These are phyloP conservation scores for Lophius americanus DNA, from an alignment of 2,797 vertebrate species.

Conservation along the genomic window DNA sequence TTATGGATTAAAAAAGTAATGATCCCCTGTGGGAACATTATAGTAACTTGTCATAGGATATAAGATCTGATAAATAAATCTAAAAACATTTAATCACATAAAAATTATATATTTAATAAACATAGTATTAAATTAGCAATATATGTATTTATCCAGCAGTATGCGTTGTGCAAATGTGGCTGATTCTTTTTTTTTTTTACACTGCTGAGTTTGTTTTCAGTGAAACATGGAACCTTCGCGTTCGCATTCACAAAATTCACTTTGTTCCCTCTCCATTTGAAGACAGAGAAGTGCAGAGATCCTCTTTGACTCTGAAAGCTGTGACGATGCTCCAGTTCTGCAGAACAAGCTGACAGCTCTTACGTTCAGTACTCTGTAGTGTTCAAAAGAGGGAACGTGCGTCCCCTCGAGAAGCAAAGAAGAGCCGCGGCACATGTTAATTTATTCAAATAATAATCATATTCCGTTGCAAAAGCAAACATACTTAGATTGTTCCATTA, in stretches of 20 bases:
- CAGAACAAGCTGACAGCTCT: constrained; percentile 54
- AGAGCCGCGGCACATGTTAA: constrained; percentile 27
- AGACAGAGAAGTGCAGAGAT: constrained; percentile 51
- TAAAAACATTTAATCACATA: constrained; percentile 28
- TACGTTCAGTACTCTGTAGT: constrained; percentile 43
- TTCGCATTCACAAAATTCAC: constrained; percentile 55
- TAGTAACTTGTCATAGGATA: constrained; percentile 30
- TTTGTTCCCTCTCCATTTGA: constrained; percentile 69
- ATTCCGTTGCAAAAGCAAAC: constrained; percentile 33
- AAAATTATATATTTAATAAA: too few species aligned
- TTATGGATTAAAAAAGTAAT: constrained; percentile 42
- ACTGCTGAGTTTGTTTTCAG: constrained; percentile 22
- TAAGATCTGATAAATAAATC: constrained; percentile 45
- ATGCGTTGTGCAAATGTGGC: constrained; percentile 3
- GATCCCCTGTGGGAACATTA: constrained; percentile 43
- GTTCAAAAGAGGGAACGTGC: constrained; percentile 47
- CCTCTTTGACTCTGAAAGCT: constrained; percentile 54
- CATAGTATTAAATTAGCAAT: too few species aligned
- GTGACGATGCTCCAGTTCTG: constrained; percentile 44
- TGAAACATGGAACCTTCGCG: too few species aligned
- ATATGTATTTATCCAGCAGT: too few species aligned
- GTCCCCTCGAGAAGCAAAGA: constrained; percentile 44
- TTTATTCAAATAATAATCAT: constrained; percentile 30
- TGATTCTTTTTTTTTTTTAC: constrained; percentile 39
- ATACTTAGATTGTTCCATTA: neutral